Conservation (phyloP, 1,140 invertebrate species). For the Mizuhopecten yessoensis region DNA sequence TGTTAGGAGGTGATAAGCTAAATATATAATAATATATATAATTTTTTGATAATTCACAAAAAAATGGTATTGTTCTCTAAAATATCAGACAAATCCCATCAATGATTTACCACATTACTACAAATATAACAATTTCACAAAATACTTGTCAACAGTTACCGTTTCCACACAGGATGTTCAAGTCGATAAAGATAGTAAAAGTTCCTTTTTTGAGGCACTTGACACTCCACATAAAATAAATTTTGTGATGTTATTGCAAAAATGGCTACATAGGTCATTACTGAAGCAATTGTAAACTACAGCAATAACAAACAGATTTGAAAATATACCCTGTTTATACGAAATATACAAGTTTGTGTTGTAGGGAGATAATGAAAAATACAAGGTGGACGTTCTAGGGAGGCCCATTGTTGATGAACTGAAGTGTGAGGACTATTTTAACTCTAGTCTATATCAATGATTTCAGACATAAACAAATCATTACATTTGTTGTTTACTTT, state of each 20-base stretch:
- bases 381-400: no score
- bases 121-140: slow-evolving; percentile 36
- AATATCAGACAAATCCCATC: slow-evolving; percentile 11
- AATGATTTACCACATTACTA: slow-evolving; percentile 28
- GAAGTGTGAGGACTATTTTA: no score
- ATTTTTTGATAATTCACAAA: slow-evolving; percentile 26
- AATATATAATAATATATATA: slow-evolving; percentile 40
- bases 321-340: slow-evolving; percentile 16
- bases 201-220: slow-evolving; percentile 37
- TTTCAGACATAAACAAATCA: no score
- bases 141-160: background rate
- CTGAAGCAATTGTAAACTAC: background rate
- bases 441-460: no score
- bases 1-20: slow-evolving; percentile 33
- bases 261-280: background rate
- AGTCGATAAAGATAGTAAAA: background rate
- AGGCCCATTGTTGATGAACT: no score
- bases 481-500: no score
- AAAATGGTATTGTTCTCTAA: slow-evolving; percentile 39
- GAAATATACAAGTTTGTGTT: background rate
- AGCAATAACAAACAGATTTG: background rate
- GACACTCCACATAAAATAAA: slow-evolving; percentile 34
- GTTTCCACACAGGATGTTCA: background rate
- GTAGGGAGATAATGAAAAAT: background rate
- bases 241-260: slow-evolving; percentile 39